A percentile compares a stretch with the other conserved stretches of the same genome.
Conservation (phyloP, 1,140 invertebrate genomes). For the Drosophila sechellia region DNA sequence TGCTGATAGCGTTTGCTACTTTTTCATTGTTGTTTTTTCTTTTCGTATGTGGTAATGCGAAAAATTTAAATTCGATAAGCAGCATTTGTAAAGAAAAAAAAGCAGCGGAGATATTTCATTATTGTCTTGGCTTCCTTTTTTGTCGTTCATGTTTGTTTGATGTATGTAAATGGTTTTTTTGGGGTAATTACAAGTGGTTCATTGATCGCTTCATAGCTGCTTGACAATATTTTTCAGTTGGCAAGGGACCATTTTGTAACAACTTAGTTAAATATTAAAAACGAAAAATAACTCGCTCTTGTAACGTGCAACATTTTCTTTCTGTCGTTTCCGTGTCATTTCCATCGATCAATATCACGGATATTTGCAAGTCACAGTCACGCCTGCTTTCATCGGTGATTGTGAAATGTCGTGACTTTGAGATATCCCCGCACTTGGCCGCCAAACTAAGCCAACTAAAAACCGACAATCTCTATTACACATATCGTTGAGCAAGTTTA, state of each 20-base stretch:
- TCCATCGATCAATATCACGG: constrained; percentile 37
- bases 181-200: constrained; percentile 30
- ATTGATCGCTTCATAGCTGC: constrained; percentile 7
- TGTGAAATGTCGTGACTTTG: constrained; percentile 37
- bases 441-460: background rate
- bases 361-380: constrained; percentile 45
- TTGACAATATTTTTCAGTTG: background rate
- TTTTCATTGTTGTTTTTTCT: constrained; percentile 50
- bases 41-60: constrained; percentile 44
- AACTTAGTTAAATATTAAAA: background rate
- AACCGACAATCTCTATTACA: constrained; percentile 26
- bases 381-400: constrained; percentile 47
- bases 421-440: background rate
- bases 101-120: constrained; percentile 32
- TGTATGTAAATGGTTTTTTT: constrained; percentile 25
- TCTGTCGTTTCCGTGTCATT: constrained; percentile 16
- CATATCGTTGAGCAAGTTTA: constrained; percentile 43
- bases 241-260: background rate
- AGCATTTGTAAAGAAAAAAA: constrained; percentile 42
- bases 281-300: background rate
- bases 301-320: background rate
- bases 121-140: constrained; percentile 40
- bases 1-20: constrained; percentile 70
- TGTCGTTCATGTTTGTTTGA: constrained; percentile 16
- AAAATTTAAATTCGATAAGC: constrained; percentile 78